phyloP scores from a whole-genome alignment of 2,888 invertebrate genomes.

The Thumatha senex region DNA sequence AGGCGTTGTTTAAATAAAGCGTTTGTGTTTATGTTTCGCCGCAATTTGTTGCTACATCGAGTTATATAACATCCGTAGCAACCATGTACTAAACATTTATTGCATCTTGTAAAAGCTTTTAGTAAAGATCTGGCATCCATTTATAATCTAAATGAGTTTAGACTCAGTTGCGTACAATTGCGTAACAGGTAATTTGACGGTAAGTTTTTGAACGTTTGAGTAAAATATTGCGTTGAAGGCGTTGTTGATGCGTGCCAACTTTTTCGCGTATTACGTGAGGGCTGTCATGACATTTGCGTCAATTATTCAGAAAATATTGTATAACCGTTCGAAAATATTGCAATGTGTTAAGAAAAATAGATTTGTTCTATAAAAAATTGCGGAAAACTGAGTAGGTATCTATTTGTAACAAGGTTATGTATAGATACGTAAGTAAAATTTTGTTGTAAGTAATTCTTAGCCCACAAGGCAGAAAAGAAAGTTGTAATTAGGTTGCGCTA shows the following conservation, averaged over 20 bases:
- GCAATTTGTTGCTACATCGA: not conserved
- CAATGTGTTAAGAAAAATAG: slow-evolving; percentile 22
- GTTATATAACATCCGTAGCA: not conserved
- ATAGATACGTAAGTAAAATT: no score
- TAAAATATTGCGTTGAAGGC: slow-evolving; percentile 27
- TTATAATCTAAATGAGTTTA: not conserved
- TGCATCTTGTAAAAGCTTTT: not conserved
- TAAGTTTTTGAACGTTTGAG: slow-evolving; percentile 19
- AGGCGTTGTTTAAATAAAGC: not conserved
- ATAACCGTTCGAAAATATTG: not conserved
- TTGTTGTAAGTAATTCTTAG: no score
- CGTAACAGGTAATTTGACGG: slow-evolving; percentile 25
- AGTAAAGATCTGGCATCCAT: not conserved
- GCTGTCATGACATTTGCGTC: slow-evolving; percentile 21
- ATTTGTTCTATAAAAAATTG: slow-evolving; percentile 15
- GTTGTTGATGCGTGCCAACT: slow-evolving; percentile 12
- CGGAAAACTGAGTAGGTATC: no score
- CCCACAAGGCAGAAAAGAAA: not conserved
- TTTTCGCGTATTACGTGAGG: slow-evolving; percentile 15
- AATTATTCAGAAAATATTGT: slow-evolving; percentile 8
- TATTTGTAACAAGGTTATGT: not conserved
- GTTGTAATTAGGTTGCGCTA: no score
- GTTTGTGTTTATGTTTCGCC: not conserved
- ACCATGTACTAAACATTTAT: not conserved
- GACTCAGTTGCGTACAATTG: not conserved